Conservation (phyloP, 2,113 vertebrate species). For the Phycodurus eques region DNA sequence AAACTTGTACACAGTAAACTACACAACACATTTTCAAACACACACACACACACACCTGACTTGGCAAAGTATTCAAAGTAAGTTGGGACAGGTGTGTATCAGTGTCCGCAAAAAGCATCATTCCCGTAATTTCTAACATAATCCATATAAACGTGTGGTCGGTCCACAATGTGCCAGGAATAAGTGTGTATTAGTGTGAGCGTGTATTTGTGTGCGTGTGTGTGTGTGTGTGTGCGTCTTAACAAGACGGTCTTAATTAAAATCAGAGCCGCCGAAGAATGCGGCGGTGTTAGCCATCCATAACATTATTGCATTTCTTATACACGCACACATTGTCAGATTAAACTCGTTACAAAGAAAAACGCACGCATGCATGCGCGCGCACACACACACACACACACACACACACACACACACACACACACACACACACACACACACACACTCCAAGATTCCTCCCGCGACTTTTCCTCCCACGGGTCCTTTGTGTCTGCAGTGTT, state of each 20-base stretch:
- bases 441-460: constrained; percentile 29
- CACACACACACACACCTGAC: constrained; percentile 24
- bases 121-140: constrained; percentile 51
- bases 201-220: constrained; percentile 10
- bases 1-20: too few relatives aligned
- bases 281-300: constrained; percentile 41
- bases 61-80: constrained; percentile 51
- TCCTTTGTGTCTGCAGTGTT: constrained; percentile 18
- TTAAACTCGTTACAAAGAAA: not conserved
- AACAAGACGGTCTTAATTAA: constrained; percentile 69
- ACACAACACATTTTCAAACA: too few relatives aligned
- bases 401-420: too few relatives aligned
- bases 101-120: constrained; percentile 42
- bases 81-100: constrained; percentile 23
- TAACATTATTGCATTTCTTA: constrained; percentile 59
- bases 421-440: not conserved
- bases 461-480: not conserved
- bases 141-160: constrained; percentile 56
- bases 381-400: too few relatives aligned
- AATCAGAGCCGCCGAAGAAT: constrained; percentile 60
- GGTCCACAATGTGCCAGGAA: constrained; percentile 64
- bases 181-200: constrained; percentile 10
- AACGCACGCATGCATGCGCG: too few relatives aligned
- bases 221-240: constrained; percentile 37
- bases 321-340: constrained; percentile 2